Evolutionary conservation across 2,113 vertebrate genomes (phyloP).

Genomic region (Thymallus thymallus): DNA sequence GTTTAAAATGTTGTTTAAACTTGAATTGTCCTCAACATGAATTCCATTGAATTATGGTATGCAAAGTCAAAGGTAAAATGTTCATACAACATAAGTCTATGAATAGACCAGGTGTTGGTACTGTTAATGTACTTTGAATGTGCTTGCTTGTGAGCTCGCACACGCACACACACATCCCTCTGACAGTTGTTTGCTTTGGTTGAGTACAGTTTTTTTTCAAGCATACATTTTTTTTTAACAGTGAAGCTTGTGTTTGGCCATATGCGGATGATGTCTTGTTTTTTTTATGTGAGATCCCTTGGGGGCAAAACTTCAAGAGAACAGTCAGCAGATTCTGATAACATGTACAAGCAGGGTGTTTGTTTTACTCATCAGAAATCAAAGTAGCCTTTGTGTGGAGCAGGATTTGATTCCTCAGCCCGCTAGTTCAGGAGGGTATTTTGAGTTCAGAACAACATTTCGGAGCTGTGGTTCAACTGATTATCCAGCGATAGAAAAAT

Average conservation of each 20-base stretch:
- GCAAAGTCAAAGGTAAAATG: neutral
- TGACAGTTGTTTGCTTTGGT: neutral
- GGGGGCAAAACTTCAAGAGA: constrained; percentile 40
- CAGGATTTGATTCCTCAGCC: constrained; percentile 44
- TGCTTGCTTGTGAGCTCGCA: constrained; percentile 4
- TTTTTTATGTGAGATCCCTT: constrained; percentile 40
- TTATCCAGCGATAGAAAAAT: constrained; percentile 40
- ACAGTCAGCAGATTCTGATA: constrained; percentile 63
- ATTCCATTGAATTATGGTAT: neutral
- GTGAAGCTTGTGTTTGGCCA: constrained; percentile 36
- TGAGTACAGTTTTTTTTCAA: constrained; percentile 13
- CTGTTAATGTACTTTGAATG: too few relatives aligned
- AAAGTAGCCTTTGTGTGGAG: constrained; percentile 41
- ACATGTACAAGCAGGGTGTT: constrained; percentile 63
- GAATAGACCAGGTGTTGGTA: too few relatives aligned
- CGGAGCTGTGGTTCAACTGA: constrained; percentile 41
- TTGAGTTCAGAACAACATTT: constrained; percentile 44
- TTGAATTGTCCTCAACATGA: neutral
- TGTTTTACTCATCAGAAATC: constrained; percentile 64
- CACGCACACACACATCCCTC: neutral
- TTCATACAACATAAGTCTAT: too few relatives aligned
- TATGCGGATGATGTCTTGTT: constrained; percentile 26
- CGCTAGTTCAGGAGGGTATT: constrained; percentile 30
- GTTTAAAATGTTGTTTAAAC: neutral
- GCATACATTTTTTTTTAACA: constrained; percentile 45